Conservation (phyloP, 1,140 invertebrate species). For the Fopius arisanus region DNA sequence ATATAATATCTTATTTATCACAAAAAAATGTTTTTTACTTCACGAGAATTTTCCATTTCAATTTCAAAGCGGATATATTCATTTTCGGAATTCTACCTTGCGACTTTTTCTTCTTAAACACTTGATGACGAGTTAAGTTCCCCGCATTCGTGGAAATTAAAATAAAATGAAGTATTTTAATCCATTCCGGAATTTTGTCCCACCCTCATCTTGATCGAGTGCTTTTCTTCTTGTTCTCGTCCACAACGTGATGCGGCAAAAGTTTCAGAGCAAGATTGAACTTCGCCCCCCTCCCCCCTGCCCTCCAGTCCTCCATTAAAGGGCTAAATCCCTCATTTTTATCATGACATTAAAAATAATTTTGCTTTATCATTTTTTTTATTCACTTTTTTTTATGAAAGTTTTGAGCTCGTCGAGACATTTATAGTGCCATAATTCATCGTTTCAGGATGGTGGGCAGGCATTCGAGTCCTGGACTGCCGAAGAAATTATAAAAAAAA, state of each 20-base stretch:
- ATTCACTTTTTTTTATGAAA: neutral
- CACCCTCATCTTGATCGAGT: neutral
- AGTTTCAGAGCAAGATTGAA: neutral
- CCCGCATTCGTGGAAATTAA: no score
- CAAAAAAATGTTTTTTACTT: no score
- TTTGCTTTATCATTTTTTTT: neutral
- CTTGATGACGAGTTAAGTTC: no score
- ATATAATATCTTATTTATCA: no score
- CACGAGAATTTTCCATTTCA: no score
- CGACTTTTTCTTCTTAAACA: no score
- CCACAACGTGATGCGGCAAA: neutral
- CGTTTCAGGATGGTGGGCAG: neutral
- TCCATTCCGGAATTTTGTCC: neutral
- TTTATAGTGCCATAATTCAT: slow-evolving; percentile 4
- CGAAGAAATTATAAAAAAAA: slow-evolving; percentile 28
- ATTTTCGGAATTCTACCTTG: no score
- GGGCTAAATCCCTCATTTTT: no score
- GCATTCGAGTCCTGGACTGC: slow-evolving; percentile 16
- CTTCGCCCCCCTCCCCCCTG: neutral
- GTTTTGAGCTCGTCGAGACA: neutral
- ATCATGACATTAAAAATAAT: no score
- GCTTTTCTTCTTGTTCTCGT: neutral
- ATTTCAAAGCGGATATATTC: no score
- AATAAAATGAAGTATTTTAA: neutral
- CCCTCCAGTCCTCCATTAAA: no score